Base-by-base conservation (phyloP, 2,113 vertebrate genomes). In the Mus pahari region DNA sequence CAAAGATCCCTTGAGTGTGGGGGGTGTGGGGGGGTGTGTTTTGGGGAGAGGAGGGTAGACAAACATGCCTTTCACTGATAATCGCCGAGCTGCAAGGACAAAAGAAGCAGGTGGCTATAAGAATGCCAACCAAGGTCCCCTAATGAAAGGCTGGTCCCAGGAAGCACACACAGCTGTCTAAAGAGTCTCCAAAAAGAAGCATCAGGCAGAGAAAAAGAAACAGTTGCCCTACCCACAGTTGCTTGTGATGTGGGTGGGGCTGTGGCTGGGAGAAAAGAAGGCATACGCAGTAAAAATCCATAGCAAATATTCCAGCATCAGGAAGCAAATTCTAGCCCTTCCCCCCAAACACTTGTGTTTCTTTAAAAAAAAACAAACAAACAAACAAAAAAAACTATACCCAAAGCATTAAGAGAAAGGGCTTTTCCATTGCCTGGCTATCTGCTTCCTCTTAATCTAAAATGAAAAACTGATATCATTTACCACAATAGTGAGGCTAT, bases 361-460 rank as follows among this genome's bases (percentile, higher is more conserved):
- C n/a, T 62, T 86, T 36, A 33, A 86, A 48, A 48, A 48, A 48
- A 48, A 48, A 48, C 5, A n/a, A n/a, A n/a, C n/a, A n/a, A n/a
- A n/a, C n/a, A n/a, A n/a, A 48, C 3, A 48, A 48, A 48, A 7
- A 48, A 58, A 64, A 93, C 92, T 84, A 93, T 89, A 92, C 17
- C 48, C 75, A 28, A 95, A 94, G 48, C 36, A 48, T 48, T 48
- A 48, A 89, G 53, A 90, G 39, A 39, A 60, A 60, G 26, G 39
- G 28, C 24, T 68, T 95, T 96, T 77, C 26, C 48, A 55, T 71
- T 91, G 19, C 70, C 86, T 89, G 50, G 48, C 66, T 77, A 83
- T 77, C 82, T 94, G 31, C 86, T 82, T 89, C 70, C 83, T 92
- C 53, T 71, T 62, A 28, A 89, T 81, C 75, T 92, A 83, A 89